Conservation (phyloP, 2,888 invertebrate species). For the Amiota mariae region DNA sequence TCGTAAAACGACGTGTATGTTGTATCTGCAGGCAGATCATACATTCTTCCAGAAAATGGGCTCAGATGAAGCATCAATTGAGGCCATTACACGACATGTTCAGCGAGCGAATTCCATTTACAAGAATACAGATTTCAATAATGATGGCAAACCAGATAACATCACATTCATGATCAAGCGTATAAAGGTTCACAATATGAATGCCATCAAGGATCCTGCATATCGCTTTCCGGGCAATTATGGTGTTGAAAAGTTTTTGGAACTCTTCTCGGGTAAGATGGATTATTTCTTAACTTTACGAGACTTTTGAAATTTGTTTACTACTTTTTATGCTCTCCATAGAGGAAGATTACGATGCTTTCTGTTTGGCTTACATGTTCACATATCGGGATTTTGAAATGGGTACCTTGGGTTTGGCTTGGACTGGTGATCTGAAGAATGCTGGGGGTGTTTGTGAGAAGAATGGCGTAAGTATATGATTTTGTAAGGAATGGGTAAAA, state of each 20-base stretch:
- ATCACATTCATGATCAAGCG: constrained; percentile 97
- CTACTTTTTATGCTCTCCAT: constrained; percentile 72
- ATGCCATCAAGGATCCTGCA: constrained; percentile 87
- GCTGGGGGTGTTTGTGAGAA: constrained; percentile 99
- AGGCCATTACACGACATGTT: constrained; percentile 95
- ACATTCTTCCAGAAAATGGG: constrained; percentile 96
- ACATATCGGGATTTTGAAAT: constrained; percentile 97
- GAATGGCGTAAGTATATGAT: constrained; percentile 83
- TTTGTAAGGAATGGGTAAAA: background rate
- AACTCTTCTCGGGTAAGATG: constrained; percentile 94
- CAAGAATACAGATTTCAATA: constrained; percentile 91
- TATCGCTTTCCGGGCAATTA: constrained; percentile 96
- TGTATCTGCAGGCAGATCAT: constrained; percentile 97
- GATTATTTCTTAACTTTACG: background rate
- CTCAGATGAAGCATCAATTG: constrained; percentile 94
- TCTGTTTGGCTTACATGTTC: constrained; percentile 99
- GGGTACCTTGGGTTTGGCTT: constrained; percentile 96
- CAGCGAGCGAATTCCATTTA: constrained; percentile 93
- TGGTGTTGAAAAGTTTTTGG: constrained; percentile 98
- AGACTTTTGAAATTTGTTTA: background rate
- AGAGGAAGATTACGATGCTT: constrained; percentile 98
- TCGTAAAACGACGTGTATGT: constrained; percentile 93
- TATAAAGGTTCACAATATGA: constrained; percentile 92
- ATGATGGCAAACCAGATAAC: constrained; percentile 91
- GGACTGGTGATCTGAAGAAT: constrained; percentile 97